A percentile compares a stretch with the other conserved stretches of the same genome.
phyloP scores from a whole-genome alignment of 2,113 vertebrate genomes.

The Eclectus roratus region DNA sequence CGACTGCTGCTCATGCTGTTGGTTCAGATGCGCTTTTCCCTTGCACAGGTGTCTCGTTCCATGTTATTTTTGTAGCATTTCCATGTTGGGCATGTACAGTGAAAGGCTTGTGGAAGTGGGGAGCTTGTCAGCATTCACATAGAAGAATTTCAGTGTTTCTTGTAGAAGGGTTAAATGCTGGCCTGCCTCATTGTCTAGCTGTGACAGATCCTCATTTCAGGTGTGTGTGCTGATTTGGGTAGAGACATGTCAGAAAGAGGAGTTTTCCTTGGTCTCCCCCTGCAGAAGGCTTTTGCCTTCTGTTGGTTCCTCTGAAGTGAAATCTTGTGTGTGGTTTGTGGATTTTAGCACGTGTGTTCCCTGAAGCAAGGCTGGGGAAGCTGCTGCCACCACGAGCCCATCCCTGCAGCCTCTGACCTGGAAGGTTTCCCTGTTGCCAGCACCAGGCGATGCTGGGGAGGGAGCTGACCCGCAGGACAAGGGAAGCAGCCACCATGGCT shows the following conservation, averaged over 20 bases:
- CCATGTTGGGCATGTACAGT: not conserved
- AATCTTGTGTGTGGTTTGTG: not conserved
- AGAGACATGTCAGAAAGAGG: not conserved
- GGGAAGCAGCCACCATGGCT: not conserved
- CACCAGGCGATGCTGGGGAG: accelerated
- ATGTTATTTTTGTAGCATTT: not conserved
- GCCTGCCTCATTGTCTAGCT: not conserved
- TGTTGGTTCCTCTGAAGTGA: not conserved
- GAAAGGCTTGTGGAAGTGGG: not conserved
- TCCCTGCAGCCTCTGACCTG: not conserved
- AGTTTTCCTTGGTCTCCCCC: not conserved
- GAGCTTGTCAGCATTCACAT: not conserved
- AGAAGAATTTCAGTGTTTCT: not conserved
- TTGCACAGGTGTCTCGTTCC: not conserved
- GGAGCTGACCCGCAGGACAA: accelerated
- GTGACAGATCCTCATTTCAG: not conserved
- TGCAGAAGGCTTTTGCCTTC: not conserved
- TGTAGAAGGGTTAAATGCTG: not conserved
- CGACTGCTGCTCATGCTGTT: not conserved
- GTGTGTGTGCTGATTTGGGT: not conserved
- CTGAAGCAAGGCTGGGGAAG: not conserved
- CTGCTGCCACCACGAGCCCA: not conserved
- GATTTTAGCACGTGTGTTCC: accelerated
- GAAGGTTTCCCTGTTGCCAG: not conserved
- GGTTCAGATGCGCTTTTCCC: not conserved